A percentile compares a stretch with the other conserved stretches of the same genome.
Evolutionary conservation across 1,140 invertebrate species (phyloP).

Genomic region (Lucilia sericata): DNA sequence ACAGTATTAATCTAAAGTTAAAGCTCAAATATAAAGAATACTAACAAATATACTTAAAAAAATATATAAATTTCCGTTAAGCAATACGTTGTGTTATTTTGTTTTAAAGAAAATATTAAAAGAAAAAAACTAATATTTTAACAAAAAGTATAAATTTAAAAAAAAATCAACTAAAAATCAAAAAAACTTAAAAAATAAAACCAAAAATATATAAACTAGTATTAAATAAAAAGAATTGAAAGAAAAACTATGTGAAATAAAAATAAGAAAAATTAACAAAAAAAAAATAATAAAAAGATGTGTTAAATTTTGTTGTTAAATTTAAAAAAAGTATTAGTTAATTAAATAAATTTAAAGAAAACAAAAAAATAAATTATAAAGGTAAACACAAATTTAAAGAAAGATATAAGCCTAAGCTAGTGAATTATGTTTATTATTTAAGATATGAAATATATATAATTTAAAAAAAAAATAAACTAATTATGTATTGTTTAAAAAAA

Average conservation of each 20-base stretch:
- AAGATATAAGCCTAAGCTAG: conserved; percentile 34
- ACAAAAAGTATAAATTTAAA: background rate
- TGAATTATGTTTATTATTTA: conserved; percentile 33
- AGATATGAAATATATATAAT: conserved; percentile 7
- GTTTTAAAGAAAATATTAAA: background rate
- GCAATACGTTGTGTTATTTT: conserved; percentile 41
- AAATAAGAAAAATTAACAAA: background rate
- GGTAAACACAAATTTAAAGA: no score
- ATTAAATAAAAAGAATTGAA: background rate
- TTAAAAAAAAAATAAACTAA: conserved; percentile 7
- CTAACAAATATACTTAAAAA: background rate
- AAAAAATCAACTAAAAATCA: conserved; percentile 3
- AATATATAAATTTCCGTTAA: conserved; percentile 40
- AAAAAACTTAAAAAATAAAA: background rate
- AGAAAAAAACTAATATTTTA: background rate
- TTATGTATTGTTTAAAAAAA: conserved; percentile 11
- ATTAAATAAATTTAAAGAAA: conserved; percentile 15
- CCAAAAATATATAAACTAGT: background rate
- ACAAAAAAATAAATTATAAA: conserved; percentile 9
- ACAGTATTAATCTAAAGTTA: conserved; percentile 26
- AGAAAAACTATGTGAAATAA: background rate
- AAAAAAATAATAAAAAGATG: background rate
- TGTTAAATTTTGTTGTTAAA: conserved; percentile 38
- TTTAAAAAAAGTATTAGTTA: conserved; percentile 22
- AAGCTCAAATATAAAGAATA: conserved; percentile 24